Conservation (phyloP, 2,888 invertebrate species). For the Sturmia bella region DNA sequence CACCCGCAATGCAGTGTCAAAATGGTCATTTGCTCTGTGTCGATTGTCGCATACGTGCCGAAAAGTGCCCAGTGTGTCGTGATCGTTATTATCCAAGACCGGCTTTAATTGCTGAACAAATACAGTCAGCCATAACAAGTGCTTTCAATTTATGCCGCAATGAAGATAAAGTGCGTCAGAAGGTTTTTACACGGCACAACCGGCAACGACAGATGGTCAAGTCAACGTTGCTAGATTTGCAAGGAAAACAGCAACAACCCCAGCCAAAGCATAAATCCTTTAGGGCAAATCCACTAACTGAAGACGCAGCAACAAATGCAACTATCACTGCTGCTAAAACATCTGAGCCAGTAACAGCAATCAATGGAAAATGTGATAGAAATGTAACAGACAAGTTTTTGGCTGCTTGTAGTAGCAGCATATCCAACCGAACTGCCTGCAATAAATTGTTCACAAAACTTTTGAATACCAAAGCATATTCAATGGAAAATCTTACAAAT, state of each 20-base stretch:
- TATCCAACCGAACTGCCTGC: constrained; percentile 32
- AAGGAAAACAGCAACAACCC: constrained; percentile 29
- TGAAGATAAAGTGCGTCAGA: constrained; percentile 82
- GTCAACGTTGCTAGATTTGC: constrained; percentile 64
- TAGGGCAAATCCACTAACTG: constrained; percentile 31
- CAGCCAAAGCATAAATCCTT: constrained; percentile 61
- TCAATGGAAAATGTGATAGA: constrained; percentile 33
- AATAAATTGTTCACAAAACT: constrained; percentile 83
- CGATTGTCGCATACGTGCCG: constrained; percentile 84
- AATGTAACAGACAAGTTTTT: constrained; percentile 38
- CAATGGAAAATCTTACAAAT: constrained; percentile 82
- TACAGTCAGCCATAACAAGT: constrained; percentile 83
- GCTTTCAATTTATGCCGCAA: constrained; percentile 82
- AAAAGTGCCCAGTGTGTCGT: constrained; percentile 85
- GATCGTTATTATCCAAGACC: constrained; percentile 83
- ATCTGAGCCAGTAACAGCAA: constrained; percentile 26
- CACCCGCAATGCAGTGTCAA: constrained; percentile 86
- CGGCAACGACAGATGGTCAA: constrained; percentile 64
- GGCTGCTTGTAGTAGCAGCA: constrained; percentile 72
- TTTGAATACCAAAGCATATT: constrained; percentile 82
- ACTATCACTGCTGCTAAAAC: background rate
- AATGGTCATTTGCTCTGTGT: constrained; percentile 86
- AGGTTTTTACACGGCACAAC: constrained; percentile 80
- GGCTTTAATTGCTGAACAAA: constrained; percentile 84
- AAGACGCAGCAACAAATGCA: constrained; percentile 7